These are phyloP conservation scores for Actenoides hombroni DNA, from an alignment of 2,113 vertebrate species.

Conservation along the genomic window DNA sequence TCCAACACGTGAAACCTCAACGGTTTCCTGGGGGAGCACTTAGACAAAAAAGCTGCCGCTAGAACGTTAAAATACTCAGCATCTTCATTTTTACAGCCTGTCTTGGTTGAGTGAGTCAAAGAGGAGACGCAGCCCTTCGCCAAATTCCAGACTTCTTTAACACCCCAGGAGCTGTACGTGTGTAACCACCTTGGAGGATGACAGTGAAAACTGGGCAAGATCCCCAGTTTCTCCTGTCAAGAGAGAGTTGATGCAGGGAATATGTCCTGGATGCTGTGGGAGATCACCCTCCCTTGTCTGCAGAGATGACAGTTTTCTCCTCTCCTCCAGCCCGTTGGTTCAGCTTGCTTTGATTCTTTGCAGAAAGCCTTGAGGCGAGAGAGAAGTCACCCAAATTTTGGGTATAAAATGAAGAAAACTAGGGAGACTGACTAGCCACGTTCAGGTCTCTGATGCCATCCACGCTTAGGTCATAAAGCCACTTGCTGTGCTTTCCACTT, in stretches of 20 bases:
- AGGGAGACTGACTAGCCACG: neutral
- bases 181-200: fast-evolving
- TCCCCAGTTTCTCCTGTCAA: neutral
- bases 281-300: neutral
- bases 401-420: neutral
- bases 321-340: neutral
- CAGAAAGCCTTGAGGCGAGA: neutral
- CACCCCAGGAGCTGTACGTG: fast-evolving
- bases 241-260: neutral
- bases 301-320: neutral
- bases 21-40: neutral
- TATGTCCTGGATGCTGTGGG: neutral
- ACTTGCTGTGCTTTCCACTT: neutral
- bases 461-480: too few species aligned
- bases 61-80: neutral
- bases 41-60: neutral
- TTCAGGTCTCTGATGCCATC: fast-evolving
- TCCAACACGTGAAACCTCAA: neutral
- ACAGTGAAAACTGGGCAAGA: neutral
- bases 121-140: neutral
- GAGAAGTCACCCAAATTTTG: neutral
- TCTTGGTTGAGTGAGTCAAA: neutral
- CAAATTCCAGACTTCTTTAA: neutral
- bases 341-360: neutral
- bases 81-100: neutral